Base-by-base conservation (phyloP, 2,888 invertebrate genomes). In the Philaethria dido region DNA sequence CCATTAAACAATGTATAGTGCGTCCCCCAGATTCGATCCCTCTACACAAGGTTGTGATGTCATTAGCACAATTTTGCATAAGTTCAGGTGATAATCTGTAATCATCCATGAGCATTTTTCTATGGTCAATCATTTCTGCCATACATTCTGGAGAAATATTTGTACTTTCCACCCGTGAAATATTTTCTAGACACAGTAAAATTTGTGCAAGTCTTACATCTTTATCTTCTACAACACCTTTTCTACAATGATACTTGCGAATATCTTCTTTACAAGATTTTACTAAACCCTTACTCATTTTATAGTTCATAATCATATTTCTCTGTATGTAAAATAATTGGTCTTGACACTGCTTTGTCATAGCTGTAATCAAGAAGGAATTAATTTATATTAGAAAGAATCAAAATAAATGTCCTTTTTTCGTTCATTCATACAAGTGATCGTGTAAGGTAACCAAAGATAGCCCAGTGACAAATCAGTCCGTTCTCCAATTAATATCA, bases 1-100 rank as follows among this genome's bases (percentile, higher is more conserved):
- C 96, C 97, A 99, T 97, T 50, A 99, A 91, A 82, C 99, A 99
- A 83, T 99, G 99, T 74, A 99, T 96, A 0, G 99, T 99, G 81
- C 96, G 96, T 0, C 97, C 98, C 3, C 97, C 97, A 64, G 95
- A 93, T 83, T 97, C 96, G 72, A 96, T 92, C 18, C 95, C 94
- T 73, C 94, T 93, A 85, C 98, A 98, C 75, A 95, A 95, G 64
- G 92, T 93, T 18, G 94, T 91, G 74, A 99, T 98, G 81, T 99
- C 99, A 76, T 94, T 94, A 20, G 96, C 95, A 90, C 99, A 99
- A 62, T 95, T 94, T 75, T 95, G 94, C 70, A 99, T 96, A 69
- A 99, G 94, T 87, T 99, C 98, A 5, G 99, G 99, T 11, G 98
- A 98, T 18, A 99, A 93, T 76, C 97, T 94, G 83, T 97, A 99